Base-by-base conservation (phyloP, 2,113 vertebrate genomes). In the Rhea americana region DNA sequence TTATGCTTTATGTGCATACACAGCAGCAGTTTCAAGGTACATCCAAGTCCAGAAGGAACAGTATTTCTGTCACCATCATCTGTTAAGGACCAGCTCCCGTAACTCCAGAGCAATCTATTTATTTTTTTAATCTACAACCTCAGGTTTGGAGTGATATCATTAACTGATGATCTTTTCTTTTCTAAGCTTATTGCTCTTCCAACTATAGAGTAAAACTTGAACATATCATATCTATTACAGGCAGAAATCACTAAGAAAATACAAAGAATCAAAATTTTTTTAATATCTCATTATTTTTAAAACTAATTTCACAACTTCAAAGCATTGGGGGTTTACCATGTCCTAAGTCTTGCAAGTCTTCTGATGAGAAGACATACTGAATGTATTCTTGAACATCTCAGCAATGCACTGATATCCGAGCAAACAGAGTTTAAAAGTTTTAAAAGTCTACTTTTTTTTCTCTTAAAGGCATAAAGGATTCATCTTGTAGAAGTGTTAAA, bases 1-100 rank as follows among this genome's bases (percentile, higher is more conserved):
- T 30, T 6, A 45, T 13, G 41, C 4, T 24, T 43, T 0, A 0
- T n/a, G 28, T 4, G 13, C 30, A 4, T 18, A 41, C 2, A 4
- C 58, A 70, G 41, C 13, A 58, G 41, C 20, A 32, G 53, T 75
- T 82, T n/a, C 62, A 75, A 28, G 24, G 21, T n/a, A 22, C 13
- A 24, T 65, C 15, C 3, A 1, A 1, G 47, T 51, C 32, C 65
- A 62, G 35, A 77, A 87, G 32, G n/a, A 79, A 87, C 3, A 37
- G 3, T 56, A 72, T 56, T 92, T 68, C 30, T 39, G 45, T 22
- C 8, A 85, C 15, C 14, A 50, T 13, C 45, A n/a, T 7, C 25
- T 53, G 30, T 56, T 21, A 67, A 59, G 25, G 30, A 78, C 47
- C 22, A 77, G 32, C 17, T 72, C 21, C 70, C 55, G 8, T 51